Evolutionary conservation across 2,113 vertebrate genomes (phyloP), one percentile per base, ranked within the genome.

Genomic region (Gopherus evgoodei): DNA sequence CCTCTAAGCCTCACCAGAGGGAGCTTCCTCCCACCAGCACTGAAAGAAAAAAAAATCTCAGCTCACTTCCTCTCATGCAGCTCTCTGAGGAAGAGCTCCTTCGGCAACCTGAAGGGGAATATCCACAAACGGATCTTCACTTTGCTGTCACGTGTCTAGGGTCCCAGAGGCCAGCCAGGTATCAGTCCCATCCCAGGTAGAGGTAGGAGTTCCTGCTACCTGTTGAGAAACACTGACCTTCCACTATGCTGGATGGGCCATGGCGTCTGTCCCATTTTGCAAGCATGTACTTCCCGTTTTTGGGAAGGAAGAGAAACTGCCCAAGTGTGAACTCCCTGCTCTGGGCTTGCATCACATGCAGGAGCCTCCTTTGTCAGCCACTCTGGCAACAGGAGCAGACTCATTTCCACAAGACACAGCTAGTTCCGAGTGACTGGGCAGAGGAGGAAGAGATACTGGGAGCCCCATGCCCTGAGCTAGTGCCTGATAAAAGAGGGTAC

Each of bases 41-140:
- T 53, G 44, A 75, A 50, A 54, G 56, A 89, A 65, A 21, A 69
- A n/a, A 59, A 10, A 11, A 16, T 10, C 44, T 44, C 11, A 38
- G 54, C 5, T 44, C 52, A 56, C 69, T 88, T 22, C 44, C 27
- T 57, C 38, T 38, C 27, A 29, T 14, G 4, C 2, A 29, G 54
- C 54, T 78, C 42, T 44, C 6, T 5, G 44, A 59, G 27, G 31
- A 52, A 47, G 52, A 38, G 54, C 54, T 47, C 14, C 38, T 29
- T n/a, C 38, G 52, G 54, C 1, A 0, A n/a, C 47, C 21, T 2
- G 50, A 11, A 0, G 0, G 13, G 65, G 88, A 0, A 53, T 1
- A 38, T 14, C 95, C 79, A 79, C 78, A 88, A 65, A 92, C 16
- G 47, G 2, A 0, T 38, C 21, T 38, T 0, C 16, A 5, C 38